A percentile compares a stretch with the other conserved stretches of the same genome.
These are phyloP conservation scores for Drosophila tanythrix DNA, from an alignment of 2,888 invertebrate genomes.

Conservation along the genomic window DNA sequence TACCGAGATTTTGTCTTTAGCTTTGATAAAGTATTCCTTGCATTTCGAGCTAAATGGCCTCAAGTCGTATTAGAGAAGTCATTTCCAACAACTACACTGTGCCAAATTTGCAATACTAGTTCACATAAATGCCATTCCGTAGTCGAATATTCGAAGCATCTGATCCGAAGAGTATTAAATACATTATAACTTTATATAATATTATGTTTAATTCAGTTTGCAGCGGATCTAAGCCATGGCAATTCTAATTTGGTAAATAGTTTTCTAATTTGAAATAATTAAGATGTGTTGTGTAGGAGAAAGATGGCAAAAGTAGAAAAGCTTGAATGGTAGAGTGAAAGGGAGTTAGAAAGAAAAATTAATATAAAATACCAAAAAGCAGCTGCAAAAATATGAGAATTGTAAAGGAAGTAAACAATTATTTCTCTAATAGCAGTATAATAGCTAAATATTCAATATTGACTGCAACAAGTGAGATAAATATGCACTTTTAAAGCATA, in stretches of 20 bases:
- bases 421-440: not conserved
- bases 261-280: not conserved
- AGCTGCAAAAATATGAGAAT: not conserved
- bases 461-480: slow-evolving; percentile 12
- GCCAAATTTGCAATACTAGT: not conserved
- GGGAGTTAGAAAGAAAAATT: too few relatives aligned
- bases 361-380: too few relatives aligned
- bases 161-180: too few relatives aligned
- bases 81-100: not conserved
- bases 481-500: slow-evolving; percentile 5
- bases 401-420: not conserved
- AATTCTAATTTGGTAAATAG: not conserved
- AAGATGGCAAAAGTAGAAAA: not conserved
- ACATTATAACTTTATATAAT: not conserved
- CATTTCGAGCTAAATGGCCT: slow-evolving; percentile 1
- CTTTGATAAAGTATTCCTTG: slow-evolving; percentile 2
- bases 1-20: slow-evolving; percentile 20
- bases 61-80: slow-evolving; percentile 9
- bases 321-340: too few relatives aligned
- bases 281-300: not conserved
- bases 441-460: not conserved
- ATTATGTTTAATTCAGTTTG: not conserved
- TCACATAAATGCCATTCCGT: not conserved
- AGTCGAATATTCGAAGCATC: not conserved
- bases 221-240: not conserved